Conservation (phyloP, 1,140 invertebrate genomes). For the Drosophila grimshawi region DNA sequence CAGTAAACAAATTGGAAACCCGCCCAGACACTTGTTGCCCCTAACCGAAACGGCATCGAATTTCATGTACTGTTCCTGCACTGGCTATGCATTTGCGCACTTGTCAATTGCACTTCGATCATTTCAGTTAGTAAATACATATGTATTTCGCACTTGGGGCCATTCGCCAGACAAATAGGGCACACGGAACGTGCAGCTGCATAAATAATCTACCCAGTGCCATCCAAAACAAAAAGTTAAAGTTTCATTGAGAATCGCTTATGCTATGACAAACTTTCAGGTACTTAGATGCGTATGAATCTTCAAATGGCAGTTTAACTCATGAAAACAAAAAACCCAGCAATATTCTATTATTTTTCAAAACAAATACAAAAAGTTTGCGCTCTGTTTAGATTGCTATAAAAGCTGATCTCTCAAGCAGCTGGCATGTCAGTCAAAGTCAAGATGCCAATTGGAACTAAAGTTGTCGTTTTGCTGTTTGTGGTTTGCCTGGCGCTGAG, state of each 20-base stretch:
- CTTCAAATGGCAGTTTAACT: slow-evolving; percentile 1
- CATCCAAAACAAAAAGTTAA: not conserved
- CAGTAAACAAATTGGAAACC: slow-evolving; percentile 39
- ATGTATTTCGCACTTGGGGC: slow-evolving; percentile 27
- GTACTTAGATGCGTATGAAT: slow-evolving; percentile 15
- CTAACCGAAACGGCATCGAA: slow-evolving; percentile 38
- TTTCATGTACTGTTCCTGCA: slow-evolving; percentile 62
- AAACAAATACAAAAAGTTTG: slow-evolving; percentile 15
- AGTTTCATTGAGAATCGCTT: slow-evolving; percentile 31
- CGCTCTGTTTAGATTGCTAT: slow-evolving; percentile 32
- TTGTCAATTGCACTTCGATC: slow-evolving; percentile 77
- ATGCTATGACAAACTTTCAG: not conserved
- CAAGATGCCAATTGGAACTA: slow-evolving; percentile 48
- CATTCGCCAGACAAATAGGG: slow-evolving; percentile 56
- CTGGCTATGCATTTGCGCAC: slow-evolving; percentile 77
- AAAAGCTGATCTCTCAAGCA: slow-evolving; percentile 33
- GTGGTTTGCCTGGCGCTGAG: slow-evolving; percentile 28
- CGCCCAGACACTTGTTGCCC: slow-evolving; percentile 64
- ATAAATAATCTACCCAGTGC: slow-evolving; percentile 57
- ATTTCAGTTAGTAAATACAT: slow-evolving; percentile 12
- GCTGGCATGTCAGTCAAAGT: slow-evolving; percentile 40
- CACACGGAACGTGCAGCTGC: slow-evolving; percentile 72
- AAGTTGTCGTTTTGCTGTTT: slow-evolving; percentile 24
- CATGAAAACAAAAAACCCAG: not conserved
- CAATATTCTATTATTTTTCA: slow-evolving; percentile 26